These are phyloP conservation scores for Rhea pennata DNA, from an alignment of 2,113 vertebrate species.

Conservation along the genomic window DNA sequence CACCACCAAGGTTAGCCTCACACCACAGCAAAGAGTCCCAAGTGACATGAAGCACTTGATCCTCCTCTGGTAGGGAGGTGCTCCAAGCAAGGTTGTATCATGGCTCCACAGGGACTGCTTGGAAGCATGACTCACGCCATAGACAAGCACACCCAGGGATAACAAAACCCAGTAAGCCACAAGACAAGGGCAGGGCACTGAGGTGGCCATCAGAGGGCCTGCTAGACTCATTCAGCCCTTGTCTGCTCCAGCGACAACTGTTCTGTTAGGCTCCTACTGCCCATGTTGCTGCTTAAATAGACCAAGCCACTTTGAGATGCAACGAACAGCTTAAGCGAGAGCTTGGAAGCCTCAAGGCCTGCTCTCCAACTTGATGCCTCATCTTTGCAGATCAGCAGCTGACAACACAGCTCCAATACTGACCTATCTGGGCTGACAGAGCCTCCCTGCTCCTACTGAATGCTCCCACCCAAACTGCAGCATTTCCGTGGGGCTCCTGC, in stretches of 20 bases:
- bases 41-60: accelerated
- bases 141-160: not conserved
- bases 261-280: not conserved
- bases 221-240: not conserved
- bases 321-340: accelerated
- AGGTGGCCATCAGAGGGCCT: accelerated
- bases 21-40: accelerated
- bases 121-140: not conserved
- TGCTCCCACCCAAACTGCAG: not conserved
- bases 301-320: accelerated
- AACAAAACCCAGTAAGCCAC: not conserved
- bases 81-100: accelerated
- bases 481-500: not conserved
- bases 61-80: not conserved
- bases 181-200: not conserved
- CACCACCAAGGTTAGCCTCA: not conserved
- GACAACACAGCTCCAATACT: accelerated
- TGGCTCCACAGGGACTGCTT: not conserved
- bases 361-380: accelerated
- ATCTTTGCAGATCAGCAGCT: accelerated
- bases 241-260: not conserved
- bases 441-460: not conserved
- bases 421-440: not conserved
- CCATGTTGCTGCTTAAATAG: accelerated
- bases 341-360: not conserved